These are phyloP conservation scores for Drosophila rufa DNA, from an alignment of 1,140 invertebrate genomes.

Conservation along the genomic window DNA sequence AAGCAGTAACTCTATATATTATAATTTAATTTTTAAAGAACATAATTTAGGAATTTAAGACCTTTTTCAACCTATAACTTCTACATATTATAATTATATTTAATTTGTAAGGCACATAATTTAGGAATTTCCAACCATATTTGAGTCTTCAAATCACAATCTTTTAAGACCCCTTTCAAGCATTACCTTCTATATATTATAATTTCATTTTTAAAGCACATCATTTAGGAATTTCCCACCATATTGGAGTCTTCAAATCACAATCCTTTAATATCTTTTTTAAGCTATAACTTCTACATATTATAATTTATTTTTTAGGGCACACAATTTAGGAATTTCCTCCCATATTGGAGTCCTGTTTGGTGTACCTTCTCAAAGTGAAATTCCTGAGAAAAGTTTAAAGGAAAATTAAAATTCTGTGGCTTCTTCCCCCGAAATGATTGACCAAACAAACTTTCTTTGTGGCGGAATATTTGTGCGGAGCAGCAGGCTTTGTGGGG, in stretches of 20 bases:
- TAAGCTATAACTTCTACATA: too few relatives aligned
- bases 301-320: constrained; percentile 7
- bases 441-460: constrained; percentile 41
- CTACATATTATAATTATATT: background rate
- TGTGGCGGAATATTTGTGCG: constrained; percentile 29
- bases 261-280: too few relatives aligned
- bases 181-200: too few relatives aligned
- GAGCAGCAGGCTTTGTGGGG: constrained; percentile 9
- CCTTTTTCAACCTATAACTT: too few relatives aligned
- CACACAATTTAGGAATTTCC: background rate
- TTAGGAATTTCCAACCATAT: background rate
- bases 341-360: background rate
- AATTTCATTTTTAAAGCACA: too few relatives aligned
- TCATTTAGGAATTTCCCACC: too few relatives aligned
- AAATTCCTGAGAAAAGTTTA: constrained; percentile 19
- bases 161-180: too few relatives aligned
- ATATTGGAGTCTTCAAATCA: too few relatives aligned
- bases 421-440: constrained; percentile 33
- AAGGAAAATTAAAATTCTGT: constrained; percentile 45
- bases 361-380: background rate
- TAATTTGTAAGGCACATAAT: constrained; percentile 8
- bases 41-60: background rate
- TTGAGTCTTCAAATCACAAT: too few relatives aligned
- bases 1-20: background rate
- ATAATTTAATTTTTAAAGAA: constrained; percentile 4